Evolutionary conservation across 2,113 vertebrate genomes (phyloP), one percentile per base, ranked within the genome.

Genomic region (Coreoperca whiteheadi): DNA sequence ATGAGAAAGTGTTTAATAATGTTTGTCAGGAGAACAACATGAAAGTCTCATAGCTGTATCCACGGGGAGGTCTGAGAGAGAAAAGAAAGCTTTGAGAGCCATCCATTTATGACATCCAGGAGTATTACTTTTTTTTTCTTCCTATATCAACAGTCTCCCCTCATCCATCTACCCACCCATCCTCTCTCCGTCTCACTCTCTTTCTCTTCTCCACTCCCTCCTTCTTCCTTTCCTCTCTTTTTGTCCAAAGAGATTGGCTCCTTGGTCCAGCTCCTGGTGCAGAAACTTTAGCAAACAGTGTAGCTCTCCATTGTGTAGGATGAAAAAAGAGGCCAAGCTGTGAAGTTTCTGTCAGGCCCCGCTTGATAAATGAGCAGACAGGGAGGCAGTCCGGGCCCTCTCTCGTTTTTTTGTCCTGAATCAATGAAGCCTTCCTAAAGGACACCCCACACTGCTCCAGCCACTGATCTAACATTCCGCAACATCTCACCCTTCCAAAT

Each of bases 391-490:
- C 96, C 96, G 94, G 95, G 96, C 95, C 96, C 95, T 96, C 94
- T 93, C 95, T 93, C 88, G 73, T 94, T 94, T 92, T 97, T 98
- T 99, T 99, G 98, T 99, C 94, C 95, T 84, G 96, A 97, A 96
- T 98, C 98, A 99, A 98, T 98, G 98, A 99, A 99, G 98, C 98
- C 97, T 99, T 97, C 97, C 97, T 98, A 99, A 99, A 99, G 97
- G 97, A 98, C 96, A 95, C 98, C 98, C 96, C 98, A 98, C 97
- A 97, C 97, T 98, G 98, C 96, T 98, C 96, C 94, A 96, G 98
- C 98, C 97, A 99, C 97, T 98, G 98, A 99, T 99, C 98, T 99
- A 99, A 99, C 98, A 99, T 99, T 99, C 98, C 97, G 96, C 96
- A 97, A 97, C 97, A 98, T 96, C 97, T 97, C 97, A 96, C 96